Conservation (phyloP, 2,113 vertebrate species). For the Ondatra zibethicus region DNA sequence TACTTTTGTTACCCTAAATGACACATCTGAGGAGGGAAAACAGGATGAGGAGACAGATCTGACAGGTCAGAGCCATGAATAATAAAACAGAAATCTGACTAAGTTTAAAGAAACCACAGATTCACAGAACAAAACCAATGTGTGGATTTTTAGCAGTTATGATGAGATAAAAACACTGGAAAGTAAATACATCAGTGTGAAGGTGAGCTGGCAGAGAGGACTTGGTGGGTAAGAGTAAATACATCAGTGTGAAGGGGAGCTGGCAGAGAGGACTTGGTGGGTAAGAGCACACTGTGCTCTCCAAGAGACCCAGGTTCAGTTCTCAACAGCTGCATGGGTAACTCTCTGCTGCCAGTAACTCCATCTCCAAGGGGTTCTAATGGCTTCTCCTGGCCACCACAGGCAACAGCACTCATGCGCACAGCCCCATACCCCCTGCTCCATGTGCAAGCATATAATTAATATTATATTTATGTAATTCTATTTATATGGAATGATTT, state of each 20-base stretch:
- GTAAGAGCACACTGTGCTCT: too few relatives aligned
- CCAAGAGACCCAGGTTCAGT: neutral
- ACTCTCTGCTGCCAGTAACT: neutral
- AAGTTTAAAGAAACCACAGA: neutral
- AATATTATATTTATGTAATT: neutral
- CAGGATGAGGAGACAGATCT: neutral
- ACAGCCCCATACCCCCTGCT: too few relatives aligned
- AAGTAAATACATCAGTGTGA: neutral
- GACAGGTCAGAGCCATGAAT: constrained; percentile 9
- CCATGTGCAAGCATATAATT: neutral
- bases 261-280: neutral
- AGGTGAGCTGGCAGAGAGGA: neutral
- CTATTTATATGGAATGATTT: neutral
- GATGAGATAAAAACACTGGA: neutral
- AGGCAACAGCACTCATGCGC: neutral
- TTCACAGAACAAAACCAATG: neutral
- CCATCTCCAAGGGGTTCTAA: neutral
- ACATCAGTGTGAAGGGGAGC: neutral
- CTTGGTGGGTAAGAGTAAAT: neutral
- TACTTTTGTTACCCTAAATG: neutral
- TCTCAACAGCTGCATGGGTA: neutral
- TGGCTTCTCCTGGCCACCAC: neutral
- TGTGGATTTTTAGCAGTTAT: neutral
- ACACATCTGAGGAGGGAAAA: neutral
- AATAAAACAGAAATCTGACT: neutral